Percentiles rank a stretch among this genome's conserved stretches.
Conservation (phyloP, 2,113 vertebrate species). For the Coptodon rendalli region DNA sequence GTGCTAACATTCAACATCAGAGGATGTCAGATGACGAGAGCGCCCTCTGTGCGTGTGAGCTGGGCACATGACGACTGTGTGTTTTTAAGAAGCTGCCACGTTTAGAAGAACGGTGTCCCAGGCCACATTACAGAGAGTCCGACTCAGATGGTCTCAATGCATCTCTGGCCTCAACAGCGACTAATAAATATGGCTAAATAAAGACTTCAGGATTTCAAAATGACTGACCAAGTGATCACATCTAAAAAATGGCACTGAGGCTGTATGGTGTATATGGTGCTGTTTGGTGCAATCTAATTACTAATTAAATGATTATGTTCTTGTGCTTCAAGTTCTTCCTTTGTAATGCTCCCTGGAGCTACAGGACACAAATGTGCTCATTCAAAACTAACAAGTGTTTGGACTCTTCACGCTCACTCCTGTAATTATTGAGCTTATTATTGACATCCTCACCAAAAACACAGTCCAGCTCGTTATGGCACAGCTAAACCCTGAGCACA, state of each 20-base stretch:
- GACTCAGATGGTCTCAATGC: not conserved
- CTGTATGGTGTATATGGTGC: not conserved
- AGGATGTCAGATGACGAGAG: not conserved
- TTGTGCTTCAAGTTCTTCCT: not conserved
- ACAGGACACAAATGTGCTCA: not conserved
- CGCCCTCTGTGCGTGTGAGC: not conserved
- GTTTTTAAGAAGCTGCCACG: not conserved
- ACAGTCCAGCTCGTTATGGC: not conserved
- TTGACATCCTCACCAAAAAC: not conserved
- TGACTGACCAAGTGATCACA: not conserved
- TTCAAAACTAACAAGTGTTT: not conserved
- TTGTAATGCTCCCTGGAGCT: not conserved
- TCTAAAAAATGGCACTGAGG: not conserved
- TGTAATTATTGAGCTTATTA: not conserved
- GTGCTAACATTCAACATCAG: slow-evolving; percentile 12
- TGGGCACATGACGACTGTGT: not conserved
- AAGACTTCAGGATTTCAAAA: not conserved
- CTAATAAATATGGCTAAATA: not conserved
- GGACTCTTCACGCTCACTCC: not conserved
- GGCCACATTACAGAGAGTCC: not conserved
- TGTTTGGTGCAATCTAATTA: not conserved
- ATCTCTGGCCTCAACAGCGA: not conserved
- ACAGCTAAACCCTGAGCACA: not conserved
- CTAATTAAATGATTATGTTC: not conserved
- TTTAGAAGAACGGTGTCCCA: not conserved